phyloP scores from a whole-genome alignment of 1,140 invertebrate genomes.

The Drosophila subobscura region DNA sequence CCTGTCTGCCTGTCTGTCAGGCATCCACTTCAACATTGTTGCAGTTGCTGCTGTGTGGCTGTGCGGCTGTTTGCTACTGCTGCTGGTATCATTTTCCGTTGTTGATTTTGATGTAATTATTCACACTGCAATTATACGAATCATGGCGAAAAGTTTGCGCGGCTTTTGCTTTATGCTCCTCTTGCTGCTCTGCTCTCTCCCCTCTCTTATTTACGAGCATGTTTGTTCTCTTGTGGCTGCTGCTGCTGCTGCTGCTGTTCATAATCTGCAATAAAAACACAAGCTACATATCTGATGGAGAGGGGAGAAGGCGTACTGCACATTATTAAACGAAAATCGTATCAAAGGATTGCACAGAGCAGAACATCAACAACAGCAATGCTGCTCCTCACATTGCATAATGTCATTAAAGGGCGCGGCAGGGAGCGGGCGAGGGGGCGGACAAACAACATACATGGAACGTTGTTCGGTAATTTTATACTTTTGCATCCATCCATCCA shows the following conservation, averaged over 20 bases:
- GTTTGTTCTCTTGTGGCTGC: conserved; percentile 10
- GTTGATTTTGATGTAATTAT: conserved; percentile 79
- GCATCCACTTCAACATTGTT: conserved; percentile 21
- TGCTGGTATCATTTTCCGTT: conserved; percentile 3
- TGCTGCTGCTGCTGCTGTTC: conserved; percentile 53
- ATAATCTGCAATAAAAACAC: conserved; percentile 78
- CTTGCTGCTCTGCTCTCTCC: conserved; percentile 24
- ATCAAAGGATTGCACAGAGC: conserved; percentile 70
- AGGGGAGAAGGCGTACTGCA: conserved; percentile 15
- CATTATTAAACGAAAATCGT: conserved; percentile 76
- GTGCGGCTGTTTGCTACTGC: conserved; percentile 11
- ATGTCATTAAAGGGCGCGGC: conserved; percentile 40
- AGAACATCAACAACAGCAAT: conserved; percentile 53
- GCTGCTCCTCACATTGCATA: conserved; percentile 62
- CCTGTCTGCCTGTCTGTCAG: conserved; percentile 16
- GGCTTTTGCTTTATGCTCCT: conserved; percentile 67
- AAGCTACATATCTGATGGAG: conserved; percentile 4
- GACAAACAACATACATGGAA: conserved; percentile 13
- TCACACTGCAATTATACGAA: conserved; percentile 79
- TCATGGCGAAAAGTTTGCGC: conserved; percentile 67
- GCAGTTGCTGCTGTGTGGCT: conserved; percentile 14
- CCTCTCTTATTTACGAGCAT: too few relatives aligned
- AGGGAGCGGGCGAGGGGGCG: not conserved
- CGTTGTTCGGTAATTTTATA: conserved; percentile 67
- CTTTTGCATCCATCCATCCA: conserved; percentile 34